Conservation (phyloP, 2,888 invertebrate genomes). For the Xestia xanthographa region DNA sequence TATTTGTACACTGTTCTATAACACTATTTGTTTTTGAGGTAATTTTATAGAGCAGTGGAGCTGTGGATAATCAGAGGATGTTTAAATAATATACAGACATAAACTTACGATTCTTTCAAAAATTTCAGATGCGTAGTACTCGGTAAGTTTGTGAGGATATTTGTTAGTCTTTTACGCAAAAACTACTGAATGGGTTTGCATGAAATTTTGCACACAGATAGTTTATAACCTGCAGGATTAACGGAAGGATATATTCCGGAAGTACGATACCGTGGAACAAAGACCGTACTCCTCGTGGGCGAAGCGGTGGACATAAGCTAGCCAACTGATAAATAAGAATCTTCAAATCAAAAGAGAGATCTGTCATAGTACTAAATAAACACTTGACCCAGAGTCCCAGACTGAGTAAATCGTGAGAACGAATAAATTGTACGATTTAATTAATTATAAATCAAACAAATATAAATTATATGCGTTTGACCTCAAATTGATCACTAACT, state of each 20-base stretch:
- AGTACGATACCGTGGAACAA: too few species aligned
- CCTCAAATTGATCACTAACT: constrained; percentile 3
- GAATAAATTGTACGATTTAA: constrained; percentile 9
- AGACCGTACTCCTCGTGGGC: too few species aligned
- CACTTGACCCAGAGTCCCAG: constrained; percentile 7
- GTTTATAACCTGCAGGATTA: too few species aligned
- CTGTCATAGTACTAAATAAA: background rate
- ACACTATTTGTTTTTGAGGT: constrained; percentile 23
- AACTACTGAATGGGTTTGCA: too few species aligned
- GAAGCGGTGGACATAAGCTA: too few species aligned
- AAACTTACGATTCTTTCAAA: background rate
- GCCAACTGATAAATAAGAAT: background rate
- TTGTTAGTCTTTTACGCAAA: too few species aligned
- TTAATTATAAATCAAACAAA: constrained; percentile 10
- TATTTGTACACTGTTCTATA: constrained; percentile 44
- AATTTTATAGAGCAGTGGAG: background rate
- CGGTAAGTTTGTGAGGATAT: too few species aligned
- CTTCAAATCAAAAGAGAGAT: background rate
- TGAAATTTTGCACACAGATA: too few species aligned
- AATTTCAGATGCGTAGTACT: too few species aligned
- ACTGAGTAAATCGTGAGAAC: background rate
- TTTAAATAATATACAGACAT: background rate
- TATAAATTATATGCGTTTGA: constrained; percentile 3
- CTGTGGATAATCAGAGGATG: background rate
- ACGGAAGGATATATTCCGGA: too few species aligned